These are phyloP conservation scores for Craterocephalus amniculus DNA, from an alignment of 2,797 vertebrate genomes.

Conservation along the genomic window DNA sequence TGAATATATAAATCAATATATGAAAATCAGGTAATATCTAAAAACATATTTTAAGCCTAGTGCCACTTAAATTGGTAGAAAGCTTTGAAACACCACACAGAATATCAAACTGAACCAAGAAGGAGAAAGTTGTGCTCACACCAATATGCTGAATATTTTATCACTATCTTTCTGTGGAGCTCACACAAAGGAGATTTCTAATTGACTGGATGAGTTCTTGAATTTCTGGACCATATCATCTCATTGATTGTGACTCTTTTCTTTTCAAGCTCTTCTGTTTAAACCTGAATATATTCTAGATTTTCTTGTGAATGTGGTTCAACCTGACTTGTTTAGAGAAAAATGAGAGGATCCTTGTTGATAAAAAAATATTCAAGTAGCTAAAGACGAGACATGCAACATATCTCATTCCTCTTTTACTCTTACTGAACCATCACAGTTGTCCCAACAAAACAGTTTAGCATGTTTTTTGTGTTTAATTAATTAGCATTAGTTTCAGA, in stretches of 20 bases:
- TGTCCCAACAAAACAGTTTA: not conserved
- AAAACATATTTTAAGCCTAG: not conserved
- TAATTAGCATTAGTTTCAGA: constrained; percentile 9
- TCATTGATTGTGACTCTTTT: not conserved
- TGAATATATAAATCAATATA: too few species aligned
- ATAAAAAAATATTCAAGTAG: not conserved
- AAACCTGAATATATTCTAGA: not conserved
- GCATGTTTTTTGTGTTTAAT: not conserved
- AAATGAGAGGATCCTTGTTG: not conserved
- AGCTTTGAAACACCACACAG: not conserved
- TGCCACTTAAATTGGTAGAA: too few species aligned
- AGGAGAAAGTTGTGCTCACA: not conserved
- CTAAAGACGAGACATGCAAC: not conserved
- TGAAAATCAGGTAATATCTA: not conserved
- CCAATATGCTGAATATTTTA: not conserved
- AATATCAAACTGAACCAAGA: not conserved
- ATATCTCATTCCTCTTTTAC: not conserved
- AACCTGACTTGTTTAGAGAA: not conserved
- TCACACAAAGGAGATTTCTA: not conserved
- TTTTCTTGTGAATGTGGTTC: not conserved
- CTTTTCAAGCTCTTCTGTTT: not conserved
- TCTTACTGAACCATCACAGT: not conserved
- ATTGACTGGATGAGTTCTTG: not conserved
- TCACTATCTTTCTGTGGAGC: not conserved
- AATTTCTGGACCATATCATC: not conserved